Evolutionary conservation across 2,888 invertebrate species (phyloP), one percentile per base, ranked within the genome.

Genomic region (Allygus modestus): DNA sequence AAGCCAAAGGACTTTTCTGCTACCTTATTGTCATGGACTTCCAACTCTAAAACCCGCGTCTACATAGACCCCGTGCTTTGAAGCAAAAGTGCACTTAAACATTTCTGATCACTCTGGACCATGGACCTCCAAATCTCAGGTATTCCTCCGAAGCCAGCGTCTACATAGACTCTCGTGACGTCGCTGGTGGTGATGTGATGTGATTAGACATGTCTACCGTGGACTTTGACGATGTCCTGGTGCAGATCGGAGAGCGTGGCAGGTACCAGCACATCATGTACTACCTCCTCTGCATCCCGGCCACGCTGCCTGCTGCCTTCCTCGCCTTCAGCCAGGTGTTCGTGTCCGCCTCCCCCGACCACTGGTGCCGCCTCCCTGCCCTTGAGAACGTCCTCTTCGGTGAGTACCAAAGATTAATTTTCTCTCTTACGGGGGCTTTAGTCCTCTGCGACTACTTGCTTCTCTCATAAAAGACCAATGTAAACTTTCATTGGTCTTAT

Each of bases 301-400:
- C 94, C 0, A 93, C 94, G 12, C 91, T 94, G 86, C 93, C 94
- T 0, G 93, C 94, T 2, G 94, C 93, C 0, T 94, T 94, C 88
- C 91, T 94, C 84, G 94, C 94, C 9, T 94, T 94, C 88, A 93
- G 93, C 54, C 94, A 94, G 92, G 93, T 94, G 87, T 95, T 95
- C 89, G 93, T 94, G 85, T 94, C 94, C 85, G 94, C 94, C n/a
- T 92, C 93, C 17, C 94, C 94, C 23, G 92, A 93, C 37, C 94
- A 94, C 88, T 94, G 94, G 93, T 95, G 95, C 88, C 91, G 92
- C 0, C 91, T 94, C 0, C 91, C 92, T 9, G 26, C 75, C n/a
- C 71, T 82, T 11, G 82, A 82, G 28, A 28, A 73, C 7, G 37
- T 43, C 15, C 23, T 58, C 11, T 75, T 83, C 43, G 83, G 83